These are phyloP conservation scores for Anguilla pacifica DNA, from an alignment of 2,797 vertebrate genomes.

Conservation along the genomic window DNA sequence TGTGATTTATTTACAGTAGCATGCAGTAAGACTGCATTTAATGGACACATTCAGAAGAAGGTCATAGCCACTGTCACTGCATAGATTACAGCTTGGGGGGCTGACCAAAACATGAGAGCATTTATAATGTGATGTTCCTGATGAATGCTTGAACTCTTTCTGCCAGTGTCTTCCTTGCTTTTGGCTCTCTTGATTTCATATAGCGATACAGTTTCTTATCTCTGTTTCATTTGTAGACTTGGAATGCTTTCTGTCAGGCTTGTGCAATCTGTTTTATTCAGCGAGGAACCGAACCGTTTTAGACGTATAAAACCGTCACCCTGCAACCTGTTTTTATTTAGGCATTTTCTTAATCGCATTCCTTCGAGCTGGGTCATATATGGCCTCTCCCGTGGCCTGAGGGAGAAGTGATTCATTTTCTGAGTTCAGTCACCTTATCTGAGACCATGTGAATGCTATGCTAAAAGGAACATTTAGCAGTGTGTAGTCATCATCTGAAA, in stretches of 20 bases:
- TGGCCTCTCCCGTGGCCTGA: not conserved
- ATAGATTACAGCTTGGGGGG: not conserved
- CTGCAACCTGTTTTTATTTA: not conserved
- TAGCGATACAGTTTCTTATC: not conserved
- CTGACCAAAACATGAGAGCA: not conserved
- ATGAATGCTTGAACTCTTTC: not conserved
- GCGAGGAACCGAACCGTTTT: not conserved
- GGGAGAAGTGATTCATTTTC: conserved; percentile 6
- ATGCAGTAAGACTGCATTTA: not conserved
- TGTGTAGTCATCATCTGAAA: not conserved
- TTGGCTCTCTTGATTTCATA: not conserved
- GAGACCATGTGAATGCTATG: not conserved
- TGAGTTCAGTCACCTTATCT: not conserved
- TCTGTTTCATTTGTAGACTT: not conserved
- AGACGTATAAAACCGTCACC: not conserved
- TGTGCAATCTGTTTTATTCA: not conserved
- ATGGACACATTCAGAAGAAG: not conserved
- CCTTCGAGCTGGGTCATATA: not conserved
- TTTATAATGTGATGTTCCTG: not conserved
- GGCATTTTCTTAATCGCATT: not conserved
- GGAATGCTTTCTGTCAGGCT: not conserved
- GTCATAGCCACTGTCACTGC: not conserved
- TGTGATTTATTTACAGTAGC: not conserved
- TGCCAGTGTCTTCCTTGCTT: not conserved
- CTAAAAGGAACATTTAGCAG: not conserved